Conservation (phyloP, 2,113 vertebrate species). For the Chascanopsetta lugubris region DNA sequence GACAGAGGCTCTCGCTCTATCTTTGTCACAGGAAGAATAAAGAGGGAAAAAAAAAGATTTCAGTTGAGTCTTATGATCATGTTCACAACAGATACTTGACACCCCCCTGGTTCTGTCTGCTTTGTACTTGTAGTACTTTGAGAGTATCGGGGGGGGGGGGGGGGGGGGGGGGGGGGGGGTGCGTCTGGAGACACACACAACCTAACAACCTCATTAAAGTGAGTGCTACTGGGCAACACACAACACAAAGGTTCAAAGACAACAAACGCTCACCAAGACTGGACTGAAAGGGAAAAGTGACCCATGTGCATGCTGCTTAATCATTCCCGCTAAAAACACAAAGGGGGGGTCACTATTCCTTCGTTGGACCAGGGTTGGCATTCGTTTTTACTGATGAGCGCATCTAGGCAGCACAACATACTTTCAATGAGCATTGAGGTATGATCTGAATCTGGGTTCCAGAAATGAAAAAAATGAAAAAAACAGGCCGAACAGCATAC, state of each 20-base stretch:
- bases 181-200: conserved; percentile 23
- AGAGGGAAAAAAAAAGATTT: background rate
- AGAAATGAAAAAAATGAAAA: too few species aligned
- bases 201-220: background rate
- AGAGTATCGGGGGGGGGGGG: too few species aligned
- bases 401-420: too few species aligned
- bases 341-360: background rate
- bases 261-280: conserved; percentile 33
- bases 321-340: background rate
- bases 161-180: conserved; percentile 5
- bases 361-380: conserved; percentile 1
- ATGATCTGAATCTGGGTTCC: too few species aligned
- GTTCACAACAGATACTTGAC: background rate
- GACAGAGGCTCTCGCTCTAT: background rate
- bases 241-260: conserved; percentile 31
- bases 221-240: conserved; percentile 42
- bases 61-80: background rate
- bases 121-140: too few species aligned
- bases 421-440: too few species aligned
- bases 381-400: background rate
- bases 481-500: too few species aligned
- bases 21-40: background rate
- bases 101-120: conserved; percentile 3
- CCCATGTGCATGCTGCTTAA: conserved; percentile 5
- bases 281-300: background rate